phyloP scores from a whole-genome alignment of 2,113 vertebrate genomes.

The Merops nubicus region DNA sequence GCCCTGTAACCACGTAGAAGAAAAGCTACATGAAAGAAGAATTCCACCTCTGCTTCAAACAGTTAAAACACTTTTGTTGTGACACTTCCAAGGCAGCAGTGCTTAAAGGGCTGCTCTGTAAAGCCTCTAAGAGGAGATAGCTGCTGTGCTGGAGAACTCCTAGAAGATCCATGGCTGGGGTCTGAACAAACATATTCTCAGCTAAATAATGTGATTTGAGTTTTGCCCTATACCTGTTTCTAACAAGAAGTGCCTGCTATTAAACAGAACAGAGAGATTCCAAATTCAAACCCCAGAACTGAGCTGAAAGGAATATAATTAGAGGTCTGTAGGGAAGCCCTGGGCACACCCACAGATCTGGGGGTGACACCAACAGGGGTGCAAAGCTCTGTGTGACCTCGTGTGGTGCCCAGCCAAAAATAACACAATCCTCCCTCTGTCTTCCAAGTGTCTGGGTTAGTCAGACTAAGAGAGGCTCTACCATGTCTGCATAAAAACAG shows the following conservation, averaged over 20 bases:
- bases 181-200: neutral
- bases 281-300: neutral
- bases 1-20: neutral
- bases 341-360: accelerated
- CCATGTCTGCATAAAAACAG: neutral
- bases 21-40: neutral
- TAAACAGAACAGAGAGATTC: neutral
- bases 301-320: accelerated
- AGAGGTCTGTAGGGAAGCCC: too few relatives aligned
- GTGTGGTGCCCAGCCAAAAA: accelerated
- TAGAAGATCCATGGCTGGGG: neutral
- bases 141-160: neutral
- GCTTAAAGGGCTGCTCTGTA: too few relatives aligned
- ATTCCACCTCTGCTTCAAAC: neutral
- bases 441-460: neutral
- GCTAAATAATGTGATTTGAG: neutral
- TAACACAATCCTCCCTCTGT: neutral
- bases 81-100: neutral
- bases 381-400: accelerated
- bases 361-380: neutral
- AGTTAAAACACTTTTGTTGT: neutral
- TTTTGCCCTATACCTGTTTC: neutral
- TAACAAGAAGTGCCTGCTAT: neutral
- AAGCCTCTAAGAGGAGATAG: neutral
- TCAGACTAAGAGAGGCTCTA: neutral